phyloP scores from a whole-genome alignment of 2,797 vertebrate genomes.

The Acrossocheilus wenchowensis region DNA sequence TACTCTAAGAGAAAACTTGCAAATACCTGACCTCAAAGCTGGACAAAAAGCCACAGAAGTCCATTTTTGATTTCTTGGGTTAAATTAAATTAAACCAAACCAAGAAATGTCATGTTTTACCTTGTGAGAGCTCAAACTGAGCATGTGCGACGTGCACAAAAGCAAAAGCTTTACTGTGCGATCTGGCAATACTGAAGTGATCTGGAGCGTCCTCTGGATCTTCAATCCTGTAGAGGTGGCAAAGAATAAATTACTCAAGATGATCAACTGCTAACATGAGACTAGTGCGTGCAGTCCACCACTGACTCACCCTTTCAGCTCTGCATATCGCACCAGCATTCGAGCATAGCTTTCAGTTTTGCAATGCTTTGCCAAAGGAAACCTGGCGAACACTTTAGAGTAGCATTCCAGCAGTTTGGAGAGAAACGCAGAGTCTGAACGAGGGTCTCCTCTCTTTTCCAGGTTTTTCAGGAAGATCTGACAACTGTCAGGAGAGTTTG shows the following conservation, averaged over 20 bases:
- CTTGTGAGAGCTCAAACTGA: slow-evolving; percentile 92
- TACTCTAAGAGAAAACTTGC: no score
- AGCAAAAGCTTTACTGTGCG: slow-evolving; percentile 92
- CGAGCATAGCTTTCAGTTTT: slow-evolving; percentile 89
- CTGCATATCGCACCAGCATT: slow-evolving; percentile 92
- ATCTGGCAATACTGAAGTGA: slow-evolving; percentile 88
- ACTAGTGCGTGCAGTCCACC: neutral
- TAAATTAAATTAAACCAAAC: neutral
- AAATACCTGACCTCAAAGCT: neutral
- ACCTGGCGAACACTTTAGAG: slow-evolving; percentile 84
- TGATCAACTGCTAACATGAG: neutral
- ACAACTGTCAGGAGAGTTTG: slow-evolving; percentile 89
- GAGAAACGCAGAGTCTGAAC: slow-evolving; percentile 79
- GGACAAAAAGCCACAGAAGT: neutral
- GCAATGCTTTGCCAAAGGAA: slow-evolving; percentile 87
- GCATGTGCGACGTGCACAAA: slow-evolving; percentile 94
- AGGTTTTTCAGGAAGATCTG: slow-evolving; percentile 83
- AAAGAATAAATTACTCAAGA: neutral
- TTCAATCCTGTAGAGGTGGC: slow-evolving; percentile 81
- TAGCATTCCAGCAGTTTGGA: slow-evolving; percentile 90
- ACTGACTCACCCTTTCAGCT: slow-evolving; percentile 87
- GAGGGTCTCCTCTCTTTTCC: slow-evolving; percentile 86
- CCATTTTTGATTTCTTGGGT: neutral
- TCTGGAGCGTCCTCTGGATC: slow-evolving; percentile 92
- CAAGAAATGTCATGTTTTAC: slow-evolving; percentile 65